These are phyloP conservation scores for Xylocopa sonorina DNA, from an alignment of 1,140 invertebrate genomes.

Conservation along the genomic window DNA sequence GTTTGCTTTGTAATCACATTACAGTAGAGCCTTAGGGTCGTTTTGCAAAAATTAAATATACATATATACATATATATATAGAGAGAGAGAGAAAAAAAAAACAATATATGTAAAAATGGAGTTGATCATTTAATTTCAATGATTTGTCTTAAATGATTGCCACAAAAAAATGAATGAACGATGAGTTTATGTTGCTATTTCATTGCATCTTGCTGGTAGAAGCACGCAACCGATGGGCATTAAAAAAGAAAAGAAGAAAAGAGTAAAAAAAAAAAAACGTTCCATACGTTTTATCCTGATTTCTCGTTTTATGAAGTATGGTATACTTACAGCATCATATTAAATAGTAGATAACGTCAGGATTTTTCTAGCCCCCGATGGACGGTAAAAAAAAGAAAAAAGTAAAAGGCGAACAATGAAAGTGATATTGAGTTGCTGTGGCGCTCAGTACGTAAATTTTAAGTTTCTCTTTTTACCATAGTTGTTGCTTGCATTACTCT, in stretches of 20 bases:
- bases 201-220: constrained; percentile 17
- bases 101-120: constrained; percentile 40
- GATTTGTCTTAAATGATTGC: constrained; percentile 46
- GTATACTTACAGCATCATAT: background rate
- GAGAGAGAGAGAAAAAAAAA: too few species aligned
- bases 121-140: constrained; percentile 46
- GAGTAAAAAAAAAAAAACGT: constrained; percentile 24
- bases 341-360: background rate
- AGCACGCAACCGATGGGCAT: constrained; percentile 43
- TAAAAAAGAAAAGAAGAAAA: constrained; percentile 18
- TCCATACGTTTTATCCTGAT: constrained; percentile 12
- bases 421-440: constrained; percentile 30
- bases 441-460: constrained; percentile 56
- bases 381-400: background rate
- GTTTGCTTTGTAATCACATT: constrained; percentile 40
- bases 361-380: background rate
- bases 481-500: constrained; percentile 66
- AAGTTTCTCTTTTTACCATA: constrained; percentile 65
- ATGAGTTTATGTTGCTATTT: constrained; percentile 33
- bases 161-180: constrained; percentile 7
- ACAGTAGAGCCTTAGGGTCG: constrained; percentile 23
- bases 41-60: constrained; percentile 23
- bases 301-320: constrained; percentile 3
- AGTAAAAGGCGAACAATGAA: background rate
- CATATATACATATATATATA: constrained; percentile 43